Percentiles rank a stretch among this genome's conserved stretches.
Conservation (phyloP, 2,888 invertebrate genomes). For the Neoascia interrupta region DNA sequence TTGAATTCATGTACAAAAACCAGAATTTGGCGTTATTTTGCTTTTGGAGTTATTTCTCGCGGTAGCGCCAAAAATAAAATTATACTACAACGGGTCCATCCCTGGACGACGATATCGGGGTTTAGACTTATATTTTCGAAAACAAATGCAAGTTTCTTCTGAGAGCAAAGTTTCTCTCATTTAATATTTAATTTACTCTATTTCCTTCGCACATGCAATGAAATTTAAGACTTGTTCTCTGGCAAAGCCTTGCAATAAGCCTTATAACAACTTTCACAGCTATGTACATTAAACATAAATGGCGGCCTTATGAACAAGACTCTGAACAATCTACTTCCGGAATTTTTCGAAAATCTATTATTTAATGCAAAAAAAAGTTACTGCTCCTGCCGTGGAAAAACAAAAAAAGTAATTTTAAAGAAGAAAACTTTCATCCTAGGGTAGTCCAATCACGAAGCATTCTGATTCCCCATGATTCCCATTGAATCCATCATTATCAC, state of each 20-base stretch:
- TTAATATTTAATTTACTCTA: conserved; percentile 35
- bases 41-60: too few relatives aligned
- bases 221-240: too few relatives aligned
- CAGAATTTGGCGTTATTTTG: too few relatives aligned
- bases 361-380: conserved; percentile 3
- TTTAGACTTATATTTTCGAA: too few relatives aligned
- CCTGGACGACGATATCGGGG: too few relatives aligned
- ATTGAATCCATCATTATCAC: conserved; percentile 59
- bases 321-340: conserved; percentile 10
- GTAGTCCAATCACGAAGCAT: conserved; percentile 56
- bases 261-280: too few relatives aligned
- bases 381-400: too few relatives aligned
- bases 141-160: too few relatives aligned
- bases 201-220: conserved; percentile 11
- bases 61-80: too few relatives aligned
- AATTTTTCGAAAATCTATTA: conserved; percentile 38
- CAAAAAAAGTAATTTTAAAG: background rate
- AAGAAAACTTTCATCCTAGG: conserved; percentile 4
- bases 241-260: too few relatives aligned
- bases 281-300: conserved; percentile 12
- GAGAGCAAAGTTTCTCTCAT: conserved; percentile 6
- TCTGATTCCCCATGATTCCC: conserved; percentile 59
- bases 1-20: too few relatives aligned
- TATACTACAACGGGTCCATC: too few relatives aligned
- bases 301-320: conserved; percentile 10